These are phyloP conservation scores for Conchocele bisecta DNA, from an alignment of 2,888 invertebrate genomes.

Conservation along the genomic window DNA sequence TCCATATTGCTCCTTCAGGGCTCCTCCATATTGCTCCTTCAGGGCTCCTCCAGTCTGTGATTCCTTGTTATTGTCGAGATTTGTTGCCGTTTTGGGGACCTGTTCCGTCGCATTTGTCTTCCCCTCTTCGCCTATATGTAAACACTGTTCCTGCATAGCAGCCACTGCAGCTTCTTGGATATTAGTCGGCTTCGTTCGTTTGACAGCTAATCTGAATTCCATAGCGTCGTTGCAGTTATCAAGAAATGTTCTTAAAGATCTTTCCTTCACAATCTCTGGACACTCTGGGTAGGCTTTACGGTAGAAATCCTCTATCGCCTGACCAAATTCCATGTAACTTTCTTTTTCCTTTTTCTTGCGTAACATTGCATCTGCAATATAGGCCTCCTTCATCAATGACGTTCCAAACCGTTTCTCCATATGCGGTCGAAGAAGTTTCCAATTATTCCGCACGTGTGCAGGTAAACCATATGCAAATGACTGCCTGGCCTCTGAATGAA, in stretches of 20 bases:
- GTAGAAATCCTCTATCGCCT: slow-evolving; percentile 37
- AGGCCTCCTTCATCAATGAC: slow-evolving; percentile 35
- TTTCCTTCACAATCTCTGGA: slow-evolving; percentile 27
- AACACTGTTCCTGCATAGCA: slow-evolving; percentile 40
- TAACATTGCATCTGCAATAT: slow-evolving; percentile 33
- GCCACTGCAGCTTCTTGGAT: slow-evolving; percentile 37
- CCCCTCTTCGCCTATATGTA: too few species aligned
- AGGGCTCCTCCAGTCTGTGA: too few species aligned
- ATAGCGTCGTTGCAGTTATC: slow-evolving; percentile 36
- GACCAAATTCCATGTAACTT: slow-evolving; percentile 37
- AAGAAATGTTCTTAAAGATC: slow-evolving; percentile 27
- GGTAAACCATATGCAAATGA: slow-evolving; percentile 38
- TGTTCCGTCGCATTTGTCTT: too few species aligned
- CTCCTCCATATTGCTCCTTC: too few species aligned
- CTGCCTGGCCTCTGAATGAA: slow-evolving; percentile 39
- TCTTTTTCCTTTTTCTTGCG: slow-evolving; percentile 23
- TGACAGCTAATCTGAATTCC: slow-evolving; percentile 43
- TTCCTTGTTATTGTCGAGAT: too few species aligned
- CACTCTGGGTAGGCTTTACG: slow-evolving; percentile 37
- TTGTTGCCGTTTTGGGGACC: too few species aligned
- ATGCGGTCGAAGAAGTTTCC: background rate
- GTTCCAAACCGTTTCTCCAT: slow-evolving; percentile 40
- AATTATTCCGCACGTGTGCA: slow-evolving; percentile 2
- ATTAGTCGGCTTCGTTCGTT: slow-evolving; percentile 29
- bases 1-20: too few species aligned